A percentile compares a stretch with the other conserved stretches of the same genome.
Conservation (phyloP, 2,888 invertebrate species). For the Drosophila prostipennis region DNA sequence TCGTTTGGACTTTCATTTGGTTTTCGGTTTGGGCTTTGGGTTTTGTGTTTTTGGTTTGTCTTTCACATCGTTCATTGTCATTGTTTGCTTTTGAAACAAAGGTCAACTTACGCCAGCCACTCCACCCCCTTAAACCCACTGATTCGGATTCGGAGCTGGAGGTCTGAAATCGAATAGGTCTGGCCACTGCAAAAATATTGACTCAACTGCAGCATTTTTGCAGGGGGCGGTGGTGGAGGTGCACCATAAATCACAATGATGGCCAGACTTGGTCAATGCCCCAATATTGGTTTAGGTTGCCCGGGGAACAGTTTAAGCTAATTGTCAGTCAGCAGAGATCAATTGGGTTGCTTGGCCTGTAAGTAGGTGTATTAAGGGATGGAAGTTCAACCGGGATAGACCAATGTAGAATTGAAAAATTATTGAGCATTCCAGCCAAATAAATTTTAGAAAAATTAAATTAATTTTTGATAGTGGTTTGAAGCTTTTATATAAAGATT, state of each 20-base stretch:
- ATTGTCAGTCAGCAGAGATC: constrained; percentile 24
- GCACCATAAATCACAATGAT: constrained; percentile 71
- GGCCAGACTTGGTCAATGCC: constrained; percentile 26
- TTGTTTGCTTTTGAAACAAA: constrained; percentile 66
- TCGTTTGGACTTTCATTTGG: constrained; percentile 65
- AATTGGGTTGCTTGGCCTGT: background rate
- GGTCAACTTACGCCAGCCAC: constrained; percentile 52
- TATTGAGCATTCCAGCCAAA: no score
- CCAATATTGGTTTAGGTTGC: constrained; percentile 32
- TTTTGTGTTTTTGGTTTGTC: constrained; percentile 60
- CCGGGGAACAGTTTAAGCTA: constrained; percentile 43
- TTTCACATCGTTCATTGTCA: constrained; percentile 70
- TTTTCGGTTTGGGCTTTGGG: constrained; percentile 18
- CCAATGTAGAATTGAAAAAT: background rate
- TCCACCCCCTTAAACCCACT: background rate
- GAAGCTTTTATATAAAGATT: no score
- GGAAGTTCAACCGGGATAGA: background rate
- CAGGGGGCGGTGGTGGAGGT: constrained; percentile 26
- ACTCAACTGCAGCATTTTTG: constrained; percentile 39
- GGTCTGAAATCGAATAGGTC: constrained; percentile 37
- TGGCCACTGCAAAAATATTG: constrained; percentile 39
- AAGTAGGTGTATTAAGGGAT: background rate
- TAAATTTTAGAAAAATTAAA: background rate
- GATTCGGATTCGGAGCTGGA: constrained; percentile 6
- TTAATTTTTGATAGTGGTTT: no score